Percentiles rank a stretch among this genome's conserved stretches.
Conservation (phyloP, 2,113 vertebrate genomes). For the Myrmecophaga tridactyla region DNA sequence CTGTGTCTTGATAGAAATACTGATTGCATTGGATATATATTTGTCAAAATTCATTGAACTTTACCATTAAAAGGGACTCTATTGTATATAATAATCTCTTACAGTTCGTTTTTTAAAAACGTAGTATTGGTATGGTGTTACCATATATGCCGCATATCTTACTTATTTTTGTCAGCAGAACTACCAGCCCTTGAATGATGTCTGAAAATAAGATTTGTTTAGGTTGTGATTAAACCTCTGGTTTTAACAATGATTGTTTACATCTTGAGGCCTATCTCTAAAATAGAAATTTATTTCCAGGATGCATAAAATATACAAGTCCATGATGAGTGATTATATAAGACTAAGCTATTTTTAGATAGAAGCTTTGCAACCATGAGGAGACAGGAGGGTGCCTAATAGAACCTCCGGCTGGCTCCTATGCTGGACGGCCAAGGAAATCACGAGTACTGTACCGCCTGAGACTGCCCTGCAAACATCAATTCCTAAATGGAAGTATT, state of each 20-base stretch:
- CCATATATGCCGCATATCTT: background rate
- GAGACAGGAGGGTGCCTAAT: background rate
- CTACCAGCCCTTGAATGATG: background rate
- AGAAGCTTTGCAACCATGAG: slow-evolving; percentile 40
- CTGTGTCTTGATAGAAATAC: background rate
- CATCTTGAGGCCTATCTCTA: background rate
- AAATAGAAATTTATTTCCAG: slow-evolving; percentile 37
- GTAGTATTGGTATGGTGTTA: background rate
- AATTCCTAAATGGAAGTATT: background rate
- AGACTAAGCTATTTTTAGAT: slow-evolving; percentile 59
- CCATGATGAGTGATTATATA: slow-evolving; percentile 51
- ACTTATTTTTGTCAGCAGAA: background rate
- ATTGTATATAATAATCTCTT: background rate
- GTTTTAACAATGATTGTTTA: slow-evolving; percentile 35
- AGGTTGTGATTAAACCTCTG: slow-evolving; percentile 17
- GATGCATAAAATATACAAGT: background rate
- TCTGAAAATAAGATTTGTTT: background rate
- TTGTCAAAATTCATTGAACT: background rate
- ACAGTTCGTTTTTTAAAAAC: background rate
- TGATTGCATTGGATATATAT: accelerated
- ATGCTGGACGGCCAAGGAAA: background rate
- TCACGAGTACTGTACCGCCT: accelerated
- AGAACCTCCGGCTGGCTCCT: background rate
- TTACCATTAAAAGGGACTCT: background rate
- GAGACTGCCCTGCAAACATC: background rate